These are phyloP conservation scores for Erinaceus europaeus DNA, from an alignment of 2,113 vertebrate genomes.

Conservation along the genomic window DNA sequence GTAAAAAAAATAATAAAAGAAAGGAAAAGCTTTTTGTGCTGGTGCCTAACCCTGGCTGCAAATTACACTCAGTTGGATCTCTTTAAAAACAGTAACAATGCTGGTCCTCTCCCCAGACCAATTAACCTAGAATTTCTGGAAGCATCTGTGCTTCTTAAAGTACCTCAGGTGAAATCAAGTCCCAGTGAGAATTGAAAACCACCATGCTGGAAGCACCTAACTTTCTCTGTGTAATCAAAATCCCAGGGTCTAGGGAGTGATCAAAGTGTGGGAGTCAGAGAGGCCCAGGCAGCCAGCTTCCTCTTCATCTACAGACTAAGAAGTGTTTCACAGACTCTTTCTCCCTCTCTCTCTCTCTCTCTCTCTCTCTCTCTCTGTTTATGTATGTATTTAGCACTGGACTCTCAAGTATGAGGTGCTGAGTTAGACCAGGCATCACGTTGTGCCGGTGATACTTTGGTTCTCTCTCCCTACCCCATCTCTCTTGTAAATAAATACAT, in stretches of 20 bases:
- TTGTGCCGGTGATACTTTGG: too few species aligned
- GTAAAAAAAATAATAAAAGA: too few species aligned
- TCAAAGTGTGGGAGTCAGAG: not conserved
- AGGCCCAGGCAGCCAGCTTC: too few species aligned
- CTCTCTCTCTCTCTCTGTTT: too few species aligned
- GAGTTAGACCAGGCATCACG: too few species aligned
- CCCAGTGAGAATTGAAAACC: not conserved
- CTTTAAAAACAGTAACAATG: not conserved
- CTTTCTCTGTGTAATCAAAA: not conserved
- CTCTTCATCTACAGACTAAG: not conserved
- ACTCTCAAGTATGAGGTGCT: too few species aligned
- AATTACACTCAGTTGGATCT: not conserved
- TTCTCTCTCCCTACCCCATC: too few species aligned
- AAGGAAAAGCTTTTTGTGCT: not conserved
- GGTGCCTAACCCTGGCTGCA: not conserved
- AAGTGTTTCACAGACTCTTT: not conserved
- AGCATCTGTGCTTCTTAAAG: not conserved
- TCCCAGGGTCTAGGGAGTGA: not conserved
- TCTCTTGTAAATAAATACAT: too few species aligned
- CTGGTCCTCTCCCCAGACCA: not conserved
- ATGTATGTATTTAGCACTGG: too few species aligned
- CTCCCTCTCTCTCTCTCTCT: too few species aligned
- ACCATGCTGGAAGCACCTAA: not conserved
- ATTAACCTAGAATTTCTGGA: not conserved
- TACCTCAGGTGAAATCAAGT: not conserved